Percentiles rank a stretch among this genome's conserved stretches.
Conservation (phyloP, 2,113 vertebrate species). For the Trematomus loennbergii region DNA sequence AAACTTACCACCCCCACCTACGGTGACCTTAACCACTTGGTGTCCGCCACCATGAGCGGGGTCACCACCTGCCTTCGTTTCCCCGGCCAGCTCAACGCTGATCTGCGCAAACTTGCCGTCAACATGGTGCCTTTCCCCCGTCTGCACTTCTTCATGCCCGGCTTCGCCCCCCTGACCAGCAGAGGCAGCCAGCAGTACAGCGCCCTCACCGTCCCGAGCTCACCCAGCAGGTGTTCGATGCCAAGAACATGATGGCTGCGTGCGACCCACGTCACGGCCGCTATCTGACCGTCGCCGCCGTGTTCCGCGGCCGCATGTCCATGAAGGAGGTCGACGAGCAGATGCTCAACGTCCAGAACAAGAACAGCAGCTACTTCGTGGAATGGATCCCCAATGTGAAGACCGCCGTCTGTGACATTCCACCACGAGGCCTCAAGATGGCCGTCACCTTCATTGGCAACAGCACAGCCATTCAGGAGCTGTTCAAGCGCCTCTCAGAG, state of each 20-base stretch:
- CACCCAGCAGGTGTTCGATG: constrained; percentile 94
- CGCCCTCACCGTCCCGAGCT: constrained; percentile 92
- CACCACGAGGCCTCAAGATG: constrained; percentile 93
- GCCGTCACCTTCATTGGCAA: constrained; percentile 94
- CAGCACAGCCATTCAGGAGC: constrained; percentile 95
- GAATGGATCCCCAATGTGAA: constrained; percentile 96
- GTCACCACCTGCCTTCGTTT: constrained; percentile 95
- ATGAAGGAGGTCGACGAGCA: constrained; percentile 97
- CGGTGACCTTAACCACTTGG: constrained; percentile 93
- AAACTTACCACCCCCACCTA: constrained; percentile 95
- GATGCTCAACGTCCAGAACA: constrained; percentile 95
- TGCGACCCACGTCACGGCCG: constrained; percentile 93
- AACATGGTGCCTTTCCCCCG: constrained; percentile 97
- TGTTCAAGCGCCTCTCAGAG: constrained; percentile 95
- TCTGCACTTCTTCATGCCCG: constrained; percentile 95
- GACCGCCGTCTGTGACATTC: constrained; percentile 93
- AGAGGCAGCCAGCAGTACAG: constrained; percentile 94
- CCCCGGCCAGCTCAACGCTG: constrained; percentile 93
- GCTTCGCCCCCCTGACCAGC: constrained; percentile 93
- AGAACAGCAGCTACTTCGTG: constrained; percentile 95
- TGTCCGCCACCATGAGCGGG: constrained; percentile 94
- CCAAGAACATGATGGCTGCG: constrained; percentile 96
- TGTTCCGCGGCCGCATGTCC: constrained; percentile 95
- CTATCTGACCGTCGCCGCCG: constrained; percentile 91
- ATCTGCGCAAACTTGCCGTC: constrained; percentile 92